A percentile compares a stretch with the other conserved stretches of the same genome.
Evolutionary conservation across 2,888 invertebrate species (phyloP).

Genomic region (Anthoptus insignis): DNA sequence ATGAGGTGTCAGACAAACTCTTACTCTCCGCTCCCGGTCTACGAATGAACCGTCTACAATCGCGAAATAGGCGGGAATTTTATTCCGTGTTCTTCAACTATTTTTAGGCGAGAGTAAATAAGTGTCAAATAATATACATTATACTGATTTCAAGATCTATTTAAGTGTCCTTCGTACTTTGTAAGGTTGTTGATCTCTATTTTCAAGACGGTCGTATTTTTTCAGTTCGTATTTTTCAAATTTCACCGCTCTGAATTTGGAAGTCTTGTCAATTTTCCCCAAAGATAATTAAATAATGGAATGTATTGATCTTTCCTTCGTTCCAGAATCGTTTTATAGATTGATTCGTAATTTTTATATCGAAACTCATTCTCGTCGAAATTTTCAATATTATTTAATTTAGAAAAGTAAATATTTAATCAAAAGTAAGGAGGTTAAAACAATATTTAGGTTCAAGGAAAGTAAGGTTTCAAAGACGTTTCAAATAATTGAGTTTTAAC

Average conservation of each 20-base stretch:
- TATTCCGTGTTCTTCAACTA: conserved; percentile 71
- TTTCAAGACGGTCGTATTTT: conserved; percentile 31
- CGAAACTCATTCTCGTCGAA: not conserved
- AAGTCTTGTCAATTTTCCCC: conserved; percentile 20
- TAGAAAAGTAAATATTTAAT: not conserved
- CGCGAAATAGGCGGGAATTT: conserved; percentile 69
- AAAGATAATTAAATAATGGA: conserved; percentile 19
- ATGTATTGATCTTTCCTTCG: conserved; percentile 11
- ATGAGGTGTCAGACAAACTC: conserved; percentile 54
- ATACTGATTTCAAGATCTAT: conserved; percentile 27
- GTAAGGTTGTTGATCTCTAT: conserved; percentile 48
- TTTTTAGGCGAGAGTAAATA: conserved; percentile 62
- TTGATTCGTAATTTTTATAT: not conserved
- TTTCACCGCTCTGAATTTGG: conserved; percentile 8
- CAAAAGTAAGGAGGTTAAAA: not conserved
- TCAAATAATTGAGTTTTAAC: too few relatives aligned
- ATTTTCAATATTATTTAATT: not conserved
- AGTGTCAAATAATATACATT: conserved; percentile 36
- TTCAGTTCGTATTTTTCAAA: conserved; percentile 22
- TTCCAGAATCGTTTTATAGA: conserved; percentile 7
- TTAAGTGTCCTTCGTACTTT: conserved; percentile 17
- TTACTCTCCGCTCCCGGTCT: conserved; percentile 62
- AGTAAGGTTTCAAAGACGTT: not conserved
- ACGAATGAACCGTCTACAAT: conserved; percentile 66
- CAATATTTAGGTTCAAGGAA: not conserved